Evolutionary conservation across 2,797 vertebrate genomes (phyloP).

Genomic region (Eospalax fontanierii): DNA sequence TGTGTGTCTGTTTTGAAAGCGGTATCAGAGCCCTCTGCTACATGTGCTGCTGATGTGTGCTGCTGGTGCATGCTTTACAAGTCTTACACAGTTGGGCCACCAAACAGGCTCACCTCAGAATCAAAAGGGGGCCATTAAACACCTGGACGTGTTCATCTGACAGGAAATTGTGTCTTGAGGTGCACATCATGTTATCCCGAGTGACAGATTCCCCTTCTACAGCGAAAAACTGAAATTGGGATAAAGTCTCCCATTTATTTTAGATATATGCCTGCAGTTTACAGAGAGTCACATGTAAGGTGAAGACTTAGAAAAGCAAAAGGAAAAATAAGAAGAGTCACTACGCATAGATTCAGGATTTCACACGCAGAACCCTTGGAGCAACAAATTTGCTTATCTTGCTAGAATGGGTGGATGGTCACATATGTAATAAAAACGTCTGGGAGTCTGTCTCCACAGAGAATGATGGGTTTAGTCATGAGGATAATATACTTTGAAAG

Average conservation of each 20-base stretch:
- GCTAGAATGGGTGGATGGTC: too few relatives aligned
- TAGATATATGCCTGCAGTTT: accelerated
- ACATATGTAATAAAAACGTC: neutral
- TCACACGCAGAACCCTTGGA: accelerated
- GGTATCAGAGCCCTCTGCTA: neutral
- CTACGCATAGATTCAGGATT: neutral
- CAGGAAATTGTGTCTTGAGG: neutral
- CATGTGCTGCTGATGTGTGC: accelerated
- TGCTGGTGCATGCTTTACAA: neutral
- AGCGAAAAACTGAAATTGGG: neutral
- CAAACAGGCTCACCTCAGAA: accelerated
- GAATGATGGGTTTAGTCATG: too few relatives aligned
- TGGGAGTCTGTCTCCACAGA: neutral
- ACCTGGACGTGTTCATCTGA: accelerated
- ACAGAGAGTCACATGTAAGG: accelerated
- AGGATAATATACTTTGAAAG: neutral
- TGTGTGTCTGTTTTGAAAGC: accelerated
- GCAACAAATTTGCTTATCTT: neutral
- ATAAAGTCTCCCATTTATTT: accelerated
- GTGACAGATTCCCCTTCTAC: neutral
- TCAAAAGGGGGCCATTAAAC: accelerated
- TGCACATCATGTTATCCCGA: accelerated
- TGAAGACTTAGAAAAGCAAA: neutral
- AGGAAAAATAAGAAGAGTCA: too few relatives aligned
- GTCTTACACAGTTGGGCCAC: accelerated